Conservation (phyloP, 2,888 invertebrate species). For the Ptychoptera contaminata region DNA sequence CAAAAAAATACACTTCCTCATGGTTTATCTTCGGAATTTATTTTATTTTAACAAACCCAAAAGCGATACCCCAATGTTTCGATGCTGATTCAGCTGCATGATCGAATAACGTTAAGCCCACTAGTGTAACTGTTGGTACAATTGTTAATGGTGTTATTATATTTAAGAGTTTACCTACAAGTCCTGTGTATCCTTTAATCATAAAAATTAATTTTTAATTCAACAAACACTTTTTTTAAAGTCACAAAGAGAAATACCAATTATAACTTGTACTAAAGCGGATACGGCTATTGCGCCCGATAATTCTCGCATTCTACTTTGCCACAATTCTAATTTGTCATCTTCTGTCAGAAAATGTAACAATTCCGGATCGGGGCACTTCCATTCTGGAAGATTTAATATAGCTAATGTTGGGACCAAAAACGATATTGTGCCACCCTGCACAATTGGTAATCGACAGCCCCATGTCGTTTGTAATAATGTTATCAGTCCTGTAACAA, state of each 20-base stretch:
- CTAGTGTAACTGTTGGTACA: slow-evolving; percentile 66
- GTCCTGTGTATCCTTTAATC: slow-evolving; percentile 40
- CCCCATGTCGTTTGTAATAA: slow-evolving; percentile 59
- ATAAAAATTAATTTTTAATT: slow-evolving; percentile 2
- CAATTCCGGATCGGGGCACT: slow-evolving; percentile 41
- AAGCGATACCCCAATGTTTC: slow-evolving; percentile 70
- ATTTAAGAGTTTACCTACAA: slow-evolving; percentile 56
- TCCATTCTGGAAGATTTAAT: slow-evolving; percentile 52
- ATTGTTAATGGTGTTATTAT: slow-evolving; percentile 73
- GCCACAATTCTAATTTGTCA: slow-evolving; percentile 49
- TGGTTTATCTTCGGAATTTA: not conserved
- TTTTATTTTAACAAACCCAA: slow-evolving; percentile 40
- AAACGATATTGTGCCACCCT: slow-evolving; percentile 68
- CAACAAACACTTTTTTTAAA: slow-evolving; percentile 18
- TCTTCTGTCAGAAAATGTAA: slow-evolving; percentile 38
- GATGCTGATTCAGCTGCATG: slow-evolving; percentile 68
- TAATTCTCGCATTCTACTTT: slow-evolving; percentile 58
- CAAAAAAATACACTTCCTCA: slow-evolving; percentile 1
- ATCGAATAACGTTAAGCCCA: slow-evolving; percentile 68
- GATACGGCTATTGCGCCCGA: slow-evolving; percentile 72
- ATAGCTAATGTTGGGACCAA: slow-evolving; percentile 64
- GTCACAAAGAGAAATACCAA: slow-evolving; percentile 31
- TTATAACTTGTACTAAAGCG: slow-evolving; percentile 55
- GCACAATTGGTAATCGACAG: slow-evolving; percentile 57
- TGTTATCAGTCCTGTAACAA: slow-evolving; percentile 64